Evolutionary conservation across 2,113 vertebrate genomes (phyloP).

Genomic region (Pheucticus melanocephalus): DNA sequence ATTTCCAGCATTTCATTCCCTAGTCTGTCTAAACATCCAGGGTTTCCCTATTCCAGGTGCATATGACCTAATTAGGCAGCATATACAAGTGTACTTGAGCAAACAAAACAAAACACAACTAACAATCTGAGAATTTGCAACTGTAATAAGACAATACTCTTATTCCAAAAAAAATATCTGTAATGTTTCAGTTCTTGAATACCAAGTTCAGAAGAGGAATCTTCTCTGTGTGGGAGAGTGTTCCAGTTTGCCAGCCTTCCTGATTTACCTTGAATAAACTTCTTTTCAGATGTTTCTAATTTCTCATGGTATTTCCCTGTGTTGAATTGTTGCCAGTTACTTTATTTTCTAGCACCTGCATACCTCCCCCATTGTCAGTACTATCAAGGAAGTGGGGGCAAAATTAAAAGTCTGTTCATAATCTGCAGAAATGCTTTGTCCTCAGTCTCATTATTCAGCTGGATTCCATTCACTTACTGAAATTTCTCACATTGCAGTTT

Average conservation of each 20-base stretch:
- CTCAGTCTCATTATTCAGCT: background rate
- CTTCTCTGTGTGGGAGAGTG: background rate
- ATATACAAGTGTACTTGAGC: background rate
- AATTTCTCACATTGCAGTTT: background rate
- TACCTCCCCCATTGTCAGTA: background rate
- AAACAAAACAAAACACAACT: background rate
- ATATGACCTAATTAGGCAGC: background rate
- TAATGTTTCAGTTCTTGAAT: background rate
- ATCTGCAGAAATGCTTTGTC: background rate
- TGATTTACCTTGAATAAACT: background rate
- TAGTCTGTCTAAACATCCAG: background rate
- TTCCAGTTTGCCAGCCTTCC: background rate
- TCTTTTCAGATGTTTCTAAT: background rate
- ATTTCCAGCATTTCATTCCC: background rate
- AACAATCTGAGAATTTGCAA: background rate
- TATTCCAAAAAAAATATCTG: background rate
- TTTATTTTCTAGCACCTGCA: background rate
- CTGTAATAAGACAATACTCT: background rate
- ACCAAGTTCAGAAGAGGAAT: background rate
- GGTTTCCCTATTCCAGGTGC: background rate
- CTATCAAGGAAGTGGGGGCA: background rate
- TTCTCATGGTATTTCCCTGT: background rate
- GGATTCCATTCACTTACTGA: background rate
- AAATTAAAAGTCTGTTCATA: background rate
- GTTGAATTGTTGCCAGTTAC: background rate